phyloP scores from a whole-genome alignment of 2,888 invertebrate species.

The Ryuthela nishihirai region DNA sequence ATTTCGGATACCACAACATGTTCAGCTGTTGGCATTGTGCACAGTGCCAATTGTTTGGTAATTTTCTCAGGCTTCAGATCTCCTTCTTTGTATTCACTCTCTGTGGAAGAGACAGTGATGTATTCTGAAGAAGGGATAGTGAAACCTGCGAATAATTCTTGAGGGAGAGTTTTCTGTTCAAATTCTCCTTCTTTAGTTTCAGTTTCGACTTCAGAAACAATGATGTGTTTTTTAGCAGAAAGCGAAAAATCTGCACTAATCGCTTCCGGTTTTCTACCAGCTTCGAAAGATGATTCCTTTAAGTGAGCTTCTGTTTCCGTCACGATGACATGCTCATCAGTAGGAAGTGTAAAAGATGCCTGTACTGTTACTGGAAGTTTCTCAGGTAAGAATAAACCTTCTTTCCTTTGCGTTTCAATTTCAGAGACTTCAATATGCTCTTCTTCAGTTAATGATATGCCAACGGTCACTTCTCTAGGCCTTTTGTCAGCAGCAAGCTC shows the following conservation, averaged over 20 bases:
- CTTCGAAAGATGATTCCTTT: slow-evolving; percentile 36
- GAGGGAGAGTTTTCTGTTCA: slow-evolving; percentile 12
- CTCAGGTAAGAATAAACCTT: slow-evolving; percentile 32
- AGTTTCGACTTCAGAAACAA: slow-evolving; percentile 20
- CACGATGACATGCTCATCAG: slow-evolving; percentile 35
- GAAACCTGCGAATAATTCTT: background rate
- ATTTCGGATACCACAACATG: slow-evolving; percentile 66
- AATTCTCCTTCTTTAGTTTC: slow-evolving; percentile 26
- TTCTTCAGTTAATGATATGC: slow-evolving; percentile 33
- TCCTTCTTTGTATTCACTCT: slow-evolving; percentile 14
- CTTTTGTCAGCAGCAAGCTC: slow-evolving; percentile 32
- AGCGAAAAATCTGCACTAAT: slow-evolving; percentile 27
- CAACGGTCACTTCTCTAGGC: slow-evolving; percentile 32
- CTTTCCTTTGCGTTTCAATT: slow-evolving; percentile 38
- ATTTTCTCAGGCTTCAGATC: slow-evolving; percentile 6
- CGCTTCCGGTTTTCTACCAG: slow-evolving; percentile 23
- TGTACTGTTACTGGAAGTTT: slow-evolving; percentile 18
- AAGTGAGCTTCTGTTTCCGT: slow-evolving; percentile 23
- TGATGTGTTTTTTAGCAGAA: slow-evolving; percentile 27
- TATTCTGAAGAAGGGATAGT: slow-evolving; percentile 17
- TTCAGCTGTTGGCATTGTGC: slow-evolving; percentile 3
- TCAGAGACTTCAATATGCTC: slow-evolving; percentile 34
- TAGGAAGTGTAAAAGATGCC: slow-evolving; percentile 29
- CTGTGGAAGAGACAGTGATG: slow-evolving; percentile 13
- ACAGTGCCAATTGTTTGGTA: background rate